Conservation (phyloP, 2,113 vertebrate species). For the Callithrix jacchus region DNA sequence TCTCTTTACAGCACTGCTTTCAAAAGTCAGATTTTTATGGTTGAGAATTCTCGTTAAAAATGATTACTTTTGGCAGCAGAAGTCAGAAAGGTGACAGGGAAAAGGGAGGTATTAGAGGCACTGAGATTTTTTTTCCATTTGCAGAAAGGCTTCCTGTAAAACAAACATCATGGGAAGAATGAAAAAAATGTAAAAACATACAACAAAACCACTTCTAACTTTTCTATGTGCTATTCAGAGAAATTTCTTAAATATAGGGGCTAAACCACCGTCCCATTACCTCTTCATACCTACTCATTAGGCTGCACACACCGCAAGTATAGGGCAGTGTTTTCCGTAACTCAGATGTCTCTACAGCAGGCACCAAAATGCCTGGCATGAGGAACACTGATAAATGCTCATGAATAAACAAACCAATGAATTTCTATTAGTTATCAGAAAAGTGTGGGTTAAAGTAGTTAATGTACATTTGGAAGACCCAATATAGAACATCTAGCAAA, state of each 20-base stretch:
- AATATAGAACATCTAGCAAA: not conserved
- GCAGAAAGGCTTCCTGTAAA: conserved; percentile 55
- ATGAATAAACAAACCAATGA: not conserved
- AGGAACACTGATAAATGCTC: not conserved
- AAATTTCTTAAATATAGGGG: not conserved
- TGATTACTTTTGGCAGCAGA: conserved; percentile 74
- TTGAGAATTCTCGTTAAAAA: conserved; percentile 76
- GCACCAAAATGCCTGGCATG: not conserved
- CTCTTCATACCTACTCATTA: not conserved
- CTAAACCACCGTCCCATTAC: not conserved
- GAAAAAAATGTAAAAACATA: not conserved
- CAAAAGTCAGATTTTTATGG: conserved; percentile 68
- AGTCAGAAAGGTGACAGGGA: conserved; percentile 67
- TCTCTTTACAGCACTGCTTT: conserved; percentile 65
- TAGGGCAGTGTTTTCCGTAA: not conserved
- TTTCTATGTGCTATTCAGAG: conserved; percentile 3
- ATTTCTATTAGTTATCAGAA: not conserved
- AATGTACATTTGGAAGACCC: not conserved
- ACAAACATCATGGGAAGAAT: conserved; percentile 9
- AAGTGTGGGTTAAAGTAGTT: not conserved
- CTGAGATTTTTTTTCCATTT: conserved; percentile 34
- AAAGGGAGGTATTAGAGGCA: conserved; percentile 39
- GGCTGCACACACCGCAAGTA: not conserved
- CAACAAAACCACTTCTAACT: not conserved
- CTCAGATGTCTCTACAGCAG: not conserved